Evolutionary conservation across 1,140 invertebrate species (phyloP), one percentile per base, ranked within the genome.

Genomic region (Atta colombica): DNA sequence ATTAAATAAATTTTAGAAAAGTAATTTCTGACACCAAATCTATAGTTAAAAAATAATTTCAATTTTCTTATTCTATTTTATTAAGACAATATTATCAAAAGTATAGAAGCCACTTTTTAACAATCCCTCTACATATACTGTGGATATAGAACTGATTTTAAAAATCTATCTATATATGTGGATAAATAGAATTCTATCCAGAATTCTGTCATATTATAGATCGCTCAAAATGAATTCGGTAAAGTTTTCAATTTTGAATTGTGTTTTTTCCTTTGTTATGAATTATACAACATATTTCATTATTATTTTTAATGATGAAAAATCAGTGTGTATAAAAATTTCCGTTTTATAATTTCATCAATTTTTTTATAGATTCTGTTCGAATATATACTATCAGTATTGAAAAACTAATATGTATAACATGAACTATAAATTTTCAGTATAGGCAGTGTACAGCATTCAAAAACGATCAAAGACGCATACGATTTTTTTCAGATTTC

Each of bases 41-140:
- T 53, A 55, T 55, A 5, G 1, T 55, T 58, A 2, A 74, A 55
- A 55, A 31, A 16, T 4, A 55, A 18, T 51, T 51, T 51, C 25
- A 49, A 7, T 53, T 35, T 35, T 74, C 28, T 58, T 74, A 74
- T 74, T 74, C 35, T 55, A 25, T 74, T 74, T 55, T 55, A 31
- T 55, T 55, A 31, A 55, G 25, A 6, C 0, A 72, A 74, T 1
- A 6, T 72, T 71, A 31, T 72, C 12, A 18, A 21, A 72, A 55
- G 12, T 71, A 71, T 71, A 18, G n/a, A 74, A 35, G 4, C 0
- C 1, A 35, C 4, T 74, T 74, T 39, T 74, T 35, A 10, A 74
- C 8, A 2, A 35, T 55, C 5, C 14, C 35, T 74, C 28, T 2
- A 74, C 12, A 55, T 74, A 5, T 51, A 74, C 12, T 35, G 7